Evolutionary conservation across 2,797 vertebrate species (phyloP).

Genomic region (Malacoraja senta): DNA sequence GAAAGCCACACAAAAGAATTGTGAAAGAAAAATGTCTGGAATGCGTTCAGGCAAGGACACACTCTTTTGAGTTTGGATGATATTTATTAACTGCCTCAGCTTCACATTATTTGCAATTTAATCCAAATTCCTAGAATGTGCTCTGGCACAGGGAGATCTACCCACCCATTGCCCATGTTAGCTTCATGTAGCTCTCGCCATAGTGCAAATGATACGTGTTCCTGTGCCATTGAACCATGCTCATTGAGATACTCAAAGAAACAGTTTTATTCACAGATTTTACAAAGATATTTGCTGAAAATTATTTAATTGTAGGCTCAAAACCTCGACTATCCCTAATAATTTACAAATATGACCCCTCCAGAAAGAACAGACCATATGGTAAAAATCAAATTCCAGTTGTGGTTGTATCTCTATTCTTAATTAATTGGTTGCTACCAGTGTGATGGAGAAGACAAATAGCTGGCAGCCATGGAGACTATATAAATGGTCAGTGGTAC

Average conservation of each 20-base stretch:
- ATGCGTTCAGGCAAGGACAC: neutral
- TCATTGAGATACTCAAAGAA: neutral
- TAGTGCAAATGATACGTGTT: neutral
- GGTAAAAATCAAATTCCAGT: neutral
- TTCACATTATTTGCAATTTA: slow-evolving; percentile 13
- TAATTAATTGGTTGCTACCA: neutral
- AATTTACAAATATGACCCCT: neutral
- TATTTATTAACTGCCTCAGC: neutral
- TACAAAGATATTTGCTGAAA: neutral
- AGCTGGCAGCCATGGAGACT: neutral
- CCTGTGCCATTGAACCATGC: neutral
- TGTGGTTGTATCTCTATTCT: neutral
- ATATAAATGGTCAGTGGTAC: neutral
- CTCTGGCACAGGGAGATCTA: neutral
- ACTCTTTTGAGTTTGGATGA: neutral
- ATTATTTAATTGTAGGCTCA: neutral
- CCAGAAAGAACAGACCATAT: neutral
- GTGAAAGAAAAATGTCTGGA: slow-evolving; percentile 21
- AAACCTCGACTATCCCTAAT: neutral
- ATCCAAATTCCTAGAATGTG: slow-evolving; percentile 3
- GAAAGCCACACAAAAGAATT: slow-evolving; percentile 31
- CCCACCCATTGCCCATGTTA: neutral
- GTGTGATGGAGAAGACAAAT: neutral
- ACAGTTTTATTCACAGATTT: neutral
- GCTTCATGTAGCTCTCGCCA: neutral